Evolutionary conservation across 2,888 invertebrate species (phyloP).

Genomic region (Coleophora deauratella): DNA sequence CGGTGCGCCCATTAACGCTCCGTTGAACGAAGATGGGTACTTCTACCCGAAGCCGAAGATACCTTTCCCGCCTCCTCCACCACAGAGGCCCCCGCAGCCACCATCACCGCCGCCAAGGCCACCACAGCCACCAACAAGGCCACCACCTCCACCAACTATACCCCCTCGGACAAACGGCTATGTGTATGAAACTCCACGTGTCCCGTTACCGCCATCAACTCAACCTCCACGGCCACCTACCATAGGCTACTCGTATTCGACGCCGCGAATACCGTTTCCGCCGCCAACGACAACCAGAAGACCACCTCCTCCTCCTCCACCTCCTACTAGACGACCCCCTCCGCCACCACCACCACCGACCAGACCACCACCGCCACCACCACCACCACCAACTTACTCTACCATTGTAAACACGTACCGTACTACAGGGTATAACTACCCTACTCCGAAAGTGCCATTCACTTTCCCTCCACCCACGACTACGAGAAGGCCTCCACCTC

Average conservation of each 20-base stretch:
- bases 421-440: slow-evolving; percentile 39
- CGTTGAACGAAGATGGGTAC: slow-evolving; percentile 61
- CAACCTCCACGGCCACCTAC: slow-evolving; percentile 7
- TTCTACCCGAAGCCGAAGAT: slow-evolving; percentile 61
- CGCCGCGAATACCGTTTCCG: slow-evolving; percentile 13
- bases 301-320: slow-evolving; percentile 4
- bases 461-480: slow-evolving; percentile 24
- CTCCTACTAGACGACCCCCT: slow-evolving; percentile 13
- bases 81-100: slow-evolving; percentile 17
- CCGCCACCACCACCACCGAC: slow-evolving; percentile 20
- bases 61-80: slow-evolving; percentile 53
- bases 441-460: slow-evolving; percentile 25
- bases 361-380: slow-evolving; percentile 14
- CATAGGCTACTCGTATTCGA: slow-evolving; percentile 14
- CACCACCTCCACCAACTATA: slow-evolving; percentile 6
- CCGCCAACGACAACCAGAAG: neutral
- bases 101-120: slow-evolving; percentile 15
- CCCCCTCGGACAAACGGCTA: slow-evolving; percentile 20
- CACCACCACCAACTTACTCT: slow-evolving; percentile 11
- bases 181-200: slow-evolving; percentile 21
- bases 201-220: slow-evolving; percentile 25
- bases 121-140: slow-evolving; percentile 8
- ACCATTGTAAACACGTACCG: slow-evolving; percentile 17
- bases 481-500: slow-evolving; percentile 18
- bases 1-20: slow-evolving; percentile 49